These are phyloP conservation scores for Rhodophaea formosa DNA, from an alignment of 2,888 invertebrate species.

Conservation along the genomic window DNA sequence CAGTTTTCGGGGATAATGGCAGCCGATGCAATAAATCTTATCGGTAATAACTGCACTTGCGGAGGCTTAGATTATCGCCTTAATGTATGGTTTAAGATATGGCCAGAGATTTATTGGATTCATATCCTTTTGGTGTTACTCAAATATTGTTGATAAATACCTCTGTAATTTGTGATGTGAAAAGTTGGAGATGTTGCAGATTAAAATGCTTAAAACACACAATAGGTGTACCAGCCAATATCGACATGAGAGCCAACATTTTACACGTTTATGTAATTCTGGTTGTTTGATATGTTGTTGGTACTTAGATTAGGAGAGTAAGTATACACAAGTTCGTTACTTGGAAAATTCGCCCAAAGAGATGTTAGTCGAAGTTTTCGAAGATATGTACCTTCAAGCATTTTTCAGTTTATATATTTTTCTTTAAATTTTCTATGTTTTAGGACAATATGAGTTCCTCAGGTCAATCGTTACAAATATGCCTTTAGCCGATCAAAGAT, in stretches of 20 bases:
- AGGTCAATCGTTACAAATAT: no score
- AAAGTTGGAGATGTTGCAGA: background rate
- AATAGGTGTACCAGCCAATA: background rate
- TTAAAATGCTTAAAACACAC: background rate
- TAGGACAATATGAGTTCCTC: no score
- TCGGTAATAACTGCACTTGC: conserved; percentile 76
- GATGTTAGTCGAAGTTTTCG: no score
- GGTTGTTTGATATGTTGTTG: no score
- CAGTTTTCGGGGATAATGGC: conserved; percentile 74
- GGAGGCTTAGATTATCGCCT: conserved; percentile 62
- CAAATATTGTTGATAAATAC: conserved; percentile 3
- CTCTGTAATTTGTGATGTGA: conserved; percentile 1
- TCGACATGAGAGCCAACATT: background rate
- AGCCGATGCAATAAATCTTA: conserved; percentile 68
- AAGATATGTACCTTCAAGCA: no score
- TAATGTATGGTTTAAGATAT: conserved; percentile 60
- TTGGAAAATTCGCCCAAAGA: no score
- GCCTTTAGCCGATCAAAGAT: no score
- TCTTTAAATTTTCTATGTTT: no score
- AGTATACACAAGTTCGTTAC: no score
- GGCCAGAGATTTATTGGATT: conserved; percentile 59
- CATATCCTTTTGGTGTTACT: conserved; percentile 17
- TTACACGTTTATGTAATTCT: background rate
- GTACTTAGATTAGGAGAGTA: no score
- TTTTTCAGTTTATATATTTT: no score